A percentile compares a stretch with the other conserved stretches of the same genome.
These are phyloP conservation scores for Pelodiscus sinensis DNA, from an alignment of 2,113 vertebrate species.

Conservation along the genomic window DNA sequence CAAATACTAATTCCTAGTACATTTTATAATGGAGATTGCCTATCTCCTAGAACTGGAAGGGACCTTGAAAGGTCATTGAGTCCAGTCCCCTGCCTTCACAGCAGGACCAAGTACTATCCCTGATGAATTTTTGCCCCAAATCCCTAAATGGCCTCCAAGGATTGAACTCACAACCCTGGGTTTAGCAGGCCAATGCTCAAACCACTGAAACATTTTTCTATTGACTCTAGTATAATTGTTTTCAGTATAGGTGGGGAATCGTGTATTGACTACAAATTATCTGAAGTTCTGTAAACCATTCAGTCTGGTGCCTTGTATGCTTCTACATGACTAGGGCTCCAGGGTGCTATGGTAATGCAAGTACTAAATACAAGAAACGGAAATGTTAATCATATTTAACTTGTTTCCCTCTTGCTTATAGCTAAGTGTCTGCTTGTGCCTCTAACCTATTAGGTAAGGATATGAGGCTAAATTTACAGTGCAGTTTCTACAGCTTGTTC, in stretches of 20 bases:
- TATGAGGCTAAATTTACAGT: background rate
- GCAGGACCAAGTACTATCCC: too few relatives aligned
- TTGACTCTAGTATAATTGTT: background rate
- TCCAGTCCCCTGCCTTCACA: too few relatives aligned
- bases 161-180: too few relatives aligned
- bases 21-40: too few relatives aligned
- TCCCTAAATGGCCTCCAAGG: too few relatives aligned
- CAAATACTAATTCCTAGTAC: background rate
- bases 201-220: background rate
- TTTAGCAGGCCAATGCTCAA: too few relatives aligned
- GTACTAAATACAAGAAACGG: background rate
- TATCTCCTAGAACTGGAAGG: too few relatives aligned
- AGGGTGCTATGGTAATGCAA: background rate
- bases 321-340: background rate
- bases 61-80: too few relatives aligned
- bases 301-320: background rate
- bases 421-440: background rate
- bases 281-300: background rate
- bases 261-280: background rate
- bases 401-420: background rate
- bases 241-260: background rate
- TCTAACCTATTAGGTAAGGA: fast-evolving
- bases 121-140: too few relatives aligned
- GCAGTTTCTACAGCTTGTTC: background rate
- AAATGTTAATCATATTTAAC: background rate